phyloP scores from a whole-genome alignment of 2,797 vertebrate genomes.

The Sphenodon punctatus region DNA sequence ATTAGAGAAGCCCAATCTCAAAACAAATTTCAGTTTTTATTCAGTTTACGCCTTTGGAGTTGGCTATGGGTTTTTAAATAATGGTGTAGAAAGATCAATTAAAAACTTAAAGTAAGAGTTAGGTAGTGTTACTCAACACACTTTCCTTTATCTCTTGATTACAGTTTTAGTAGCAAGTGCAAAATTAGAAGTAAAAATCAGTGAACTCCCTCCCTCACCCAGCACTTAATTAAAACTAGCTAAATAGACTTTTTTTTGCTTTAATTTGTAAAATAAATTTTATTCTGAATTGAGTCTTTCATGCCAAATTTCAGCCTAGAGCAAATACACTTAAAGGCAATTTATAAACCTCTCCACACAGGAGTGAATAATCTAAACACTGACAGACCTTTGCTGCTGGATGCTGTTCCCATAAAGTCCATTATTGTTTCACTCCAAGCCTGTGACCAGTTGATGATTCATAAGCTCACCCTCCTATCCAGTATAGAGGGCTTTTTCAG shows the following conservation, averaged over 20 bases:
- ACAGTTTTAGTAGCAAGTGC: constrained; percentile 3
- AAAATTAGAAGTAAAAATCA: constrained; percentile 26
- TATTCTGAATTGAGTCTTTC: constrained; percentile 54
- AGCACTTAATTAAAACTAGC: constrained; percentile 43
- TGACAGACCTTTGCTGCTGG: not conserved
- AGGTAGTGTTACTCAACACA: constrained; percentile 1
- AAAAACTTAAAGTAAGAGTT: not conserved
- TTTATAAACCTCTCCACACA: constrained; percentile 38
- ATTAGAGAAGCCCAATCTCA: not conserved
- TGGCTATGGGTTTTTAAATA: too few species aligned
- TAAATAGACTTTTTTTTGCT: constrained; percentile 20
- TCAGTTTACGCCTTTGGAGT: not conserved
- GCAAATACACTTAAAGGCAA: constrained; percentile 41
- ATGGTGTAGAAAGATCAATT: not conserved
- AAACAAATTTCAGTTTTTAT: not conserved
- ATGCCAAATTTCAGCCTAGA: constrained; percentile 58
- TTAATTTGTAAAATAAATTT: constrained; percentile 63
- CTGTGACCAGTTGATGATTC: constrained; percentile 40
- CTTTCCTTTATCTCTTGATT: constrained; percentile 19
- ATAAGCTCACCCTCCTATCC: constrained; percentile 11
- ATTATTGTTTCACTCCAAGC: not conserved
- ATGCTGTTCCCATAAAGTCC: not conserved
- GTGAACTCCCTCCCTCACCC: constrained; percentile 31
- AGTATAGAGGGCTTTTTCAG: constrained; percentile 44
- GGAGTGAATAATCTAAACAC: not conserved